Percentiles rank a stretch among this genome's conserved stretches.
Conservation (phyloP, 2,888 invertebrate genomes). For the Drosophila melanocephala region DNA sequence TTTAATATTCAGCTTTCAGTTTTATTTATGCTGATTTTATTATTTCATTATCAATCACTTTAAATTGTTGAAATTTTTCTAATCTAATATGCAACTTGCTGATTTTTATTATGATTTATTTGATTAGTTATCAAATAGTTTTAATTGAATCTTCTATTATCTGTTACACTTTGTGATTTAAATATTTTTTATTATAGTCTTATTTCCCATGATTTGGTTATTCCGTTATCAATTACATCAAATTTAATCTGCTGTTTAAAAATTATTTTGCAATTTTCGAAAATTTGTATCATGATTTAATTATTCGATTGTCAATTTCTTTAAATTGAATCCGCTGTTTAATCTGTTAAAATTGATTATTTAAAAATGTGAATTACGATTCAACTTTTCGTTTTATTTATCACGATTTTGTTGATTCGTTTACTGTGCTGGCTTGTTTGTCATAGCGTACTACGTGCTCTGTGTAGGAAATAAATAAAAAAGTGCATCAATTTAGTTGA, state of each 20-base stretch:
- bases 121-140: background rate
- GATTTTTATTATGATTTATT: background rate
- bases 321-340: background rate
- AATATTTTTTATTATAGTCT: background rate
- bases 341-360: background rate
- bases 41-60: background rate
- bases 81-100: background rate
- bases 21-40: background rate
- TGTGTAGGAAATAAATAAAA: conserved; percentile 17
- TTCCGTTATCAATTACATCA: background rate
- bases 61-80: background rate
- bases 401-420: background rate
- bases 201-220: background rate
- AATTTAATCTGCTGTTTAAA: background rate
- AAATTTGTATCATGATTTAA: background rate
- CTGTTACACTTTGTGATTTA: background rate
- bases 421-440: background rate
- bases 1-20: background rate
- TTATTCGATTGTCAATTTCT: background rate
- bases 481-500: conserved; percentile 17
- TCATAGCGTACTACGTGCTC: conserved; percentile 7
- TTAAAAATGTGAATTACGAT: background rate
- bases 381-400: background rate
- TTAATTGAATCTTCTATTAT: background rate
- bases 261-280: background rate